Evolutionary conservation across 2,888 invertebrate genomes (phyloP).

Genomic region (Teinopalpus imperialis): DNA sequence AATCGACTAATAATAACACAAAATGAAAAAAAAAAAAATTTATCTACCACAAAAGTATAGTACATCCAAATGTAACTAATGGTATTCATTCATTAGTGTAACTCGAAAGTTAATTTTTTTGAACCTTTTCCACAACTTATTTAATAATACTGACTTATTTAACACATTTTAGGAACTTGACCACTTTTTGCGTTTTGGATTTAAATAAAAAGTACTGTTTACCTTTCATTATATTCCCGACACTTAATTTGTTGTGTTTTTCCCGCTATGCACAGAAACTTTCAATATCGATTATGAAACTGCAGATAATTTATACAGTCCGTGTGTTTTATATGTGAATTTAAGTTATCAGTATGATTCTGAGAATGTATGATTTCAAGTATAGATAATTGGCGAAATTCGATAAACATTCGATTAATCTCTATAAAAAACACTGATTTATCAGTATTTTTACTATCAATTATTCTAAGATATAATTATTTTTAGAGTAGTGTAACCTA

Average conservation of each 20-base stretch:
- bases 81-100: no score
- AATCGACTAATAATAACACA: no score
- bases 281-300: conserved; percentile 8
- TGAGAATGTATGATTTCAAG: conserved; percentile 15
- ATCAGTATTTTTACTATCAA: conserved; percentile 2
- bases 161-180: no score
- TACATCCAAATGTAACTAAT: no score
- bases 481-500: no score
- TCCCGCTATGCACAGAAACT: conserved; percentile 15
- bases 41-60: no score
- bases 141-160: no score
- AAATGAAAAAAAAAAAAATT: no score
- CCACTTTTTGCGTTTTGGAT: no score
- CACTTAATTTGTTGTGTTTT: conserved; percentile 1
- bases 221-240: conserved; percentile 22
- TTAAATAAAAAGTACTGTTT: no score
- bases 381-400: conserved; percentile 21
- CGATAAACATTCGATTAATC: conserved; percentile 21
- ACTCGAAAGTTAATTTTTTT: no score
- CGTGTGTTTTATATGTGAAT: conserved; percentile 17
- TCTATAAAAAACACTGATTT: conserved; percentile 22
- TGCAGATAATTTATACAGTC: conserved; percentile 9
- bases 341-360: conserved; percentile 19
- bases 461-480: conserved; percentile 4
- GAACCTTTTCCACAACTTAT: no score